These are phyloP conservation scores for Pseudois nayaur DNA, from an alignment of 2,113 vertebrate genomes.

Conservation along the genomic window DNA sequence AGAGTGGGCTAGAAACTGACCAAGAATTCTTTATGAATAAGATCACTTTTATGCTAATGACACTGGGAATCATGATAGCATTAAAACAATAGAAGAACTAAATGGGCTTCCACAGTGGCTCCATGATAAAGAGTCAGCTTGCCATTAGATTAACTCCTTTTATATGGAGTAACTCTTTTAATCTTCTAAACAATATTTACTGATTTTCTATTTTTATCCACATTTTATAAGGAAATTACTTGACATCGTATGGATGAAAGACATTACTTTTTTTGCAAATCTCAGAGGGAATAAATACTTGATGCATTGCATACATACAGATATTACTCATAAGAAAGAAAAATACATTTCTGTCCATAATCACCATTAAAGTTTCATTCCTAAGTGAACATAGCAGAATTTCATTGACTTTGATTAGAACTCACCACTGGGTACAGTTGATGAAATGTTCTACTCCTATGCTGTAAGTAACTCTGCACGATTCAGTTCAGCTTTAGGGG, in stretches of 20 bases:
- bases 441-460: neutral
- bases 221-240: neutral
- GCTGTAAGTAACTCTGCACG: neutral
- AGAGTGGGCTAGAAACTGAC: neutral
- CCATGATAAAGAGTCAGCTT: neutral
- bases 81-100: neutral
- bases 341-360: neutral
- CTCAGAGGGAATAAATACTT: neutral
- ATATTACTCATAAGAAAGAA: no score
- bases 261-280: neutral
- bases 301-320: neutral
- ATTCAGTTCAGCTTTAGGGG: neutral
- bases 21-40: neutral
- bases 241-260: neutral
- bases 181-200: neutral
- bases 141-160: neutral
- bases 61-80: neutral
- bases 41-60: neutral
- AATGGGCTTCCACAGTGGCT: neutral
- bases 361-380: neutral
- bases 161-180: neutral
- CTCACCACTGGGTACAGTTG: neutral
- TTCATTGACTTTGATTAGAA: neutral
- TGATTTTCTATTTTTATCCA: neutral
- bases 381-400: neutral